phyloP scores from a whole-genome alignment of 2,888 invertebrate species.

The Octodonta nipae region DNA sequence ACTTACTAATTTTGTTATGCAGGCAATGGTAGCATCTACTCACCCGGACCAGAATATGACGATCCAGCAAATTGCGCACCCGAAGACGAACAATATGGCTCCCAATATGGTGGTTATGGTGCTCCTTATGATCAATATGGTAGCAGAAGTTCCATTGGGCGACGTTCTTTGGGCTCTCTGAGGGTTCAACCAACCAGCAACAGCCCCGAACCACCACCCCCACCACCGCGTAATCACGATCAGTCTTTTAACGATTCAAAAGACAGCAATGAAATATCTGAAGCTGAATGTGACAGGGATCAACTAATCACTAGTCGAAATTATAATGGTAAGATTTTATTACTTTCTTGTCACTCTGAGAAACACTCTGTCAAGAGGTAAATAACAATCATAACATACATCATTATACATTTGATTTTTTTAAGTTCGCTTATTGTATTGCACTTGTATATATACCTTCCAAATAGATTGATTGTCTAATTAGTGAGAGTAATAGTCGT shows the following conservation, averaged over 20 bases:
- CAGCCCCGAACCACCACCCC: conserved; percentile 53
- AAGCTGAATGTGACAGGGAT: conserved; percentile 82
- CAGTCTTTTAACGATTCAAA: conserved; percentile 82
- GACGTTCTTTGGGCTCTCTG: conserved; percentile 38
- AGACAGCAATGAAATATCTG: conserved; percentile 87
- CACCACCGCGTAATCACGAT: conserved; percentile 73
- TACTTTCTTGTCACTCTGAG: too few species aligned
- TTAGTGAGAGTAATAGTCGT: too few species aligned
- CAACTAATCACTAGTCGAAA: conserved; percentile 63
- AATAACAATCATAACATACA: too few species aligned
- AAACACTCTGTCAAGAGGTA: too few species aligned
- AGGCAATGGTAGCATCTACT: conserved; percentile 70
- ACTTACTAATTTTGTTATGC: too few species aligned
- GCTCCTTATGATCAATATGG: conserved; percentile 85
- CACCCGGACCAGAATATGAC: conserved; percentile 78
- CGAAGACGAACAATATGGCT: conserved; percentile 83
- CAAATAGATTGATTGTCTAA: too few species aligned
- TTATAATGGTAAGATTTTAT: conserved; percentile 78
- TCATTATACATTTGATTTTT: too few species aligned
- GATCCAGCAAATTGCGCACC: conserved; percentile 86
- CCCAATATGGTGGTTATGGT: conserved; percentile 65
- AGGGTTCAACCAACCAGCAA: conserved; percentile 45
- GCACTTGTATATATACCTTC: too few species aligned
- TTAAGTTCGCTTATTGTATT: too few species aligned
- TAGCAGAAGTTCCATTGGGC: conserved; percentile 67